Evolutionary conservation across 2,797 vertebrate genomes (phyloP), one percentile per base, ranked within the genome.

Genomic region (Petrocephalus sullivani): DNA sequence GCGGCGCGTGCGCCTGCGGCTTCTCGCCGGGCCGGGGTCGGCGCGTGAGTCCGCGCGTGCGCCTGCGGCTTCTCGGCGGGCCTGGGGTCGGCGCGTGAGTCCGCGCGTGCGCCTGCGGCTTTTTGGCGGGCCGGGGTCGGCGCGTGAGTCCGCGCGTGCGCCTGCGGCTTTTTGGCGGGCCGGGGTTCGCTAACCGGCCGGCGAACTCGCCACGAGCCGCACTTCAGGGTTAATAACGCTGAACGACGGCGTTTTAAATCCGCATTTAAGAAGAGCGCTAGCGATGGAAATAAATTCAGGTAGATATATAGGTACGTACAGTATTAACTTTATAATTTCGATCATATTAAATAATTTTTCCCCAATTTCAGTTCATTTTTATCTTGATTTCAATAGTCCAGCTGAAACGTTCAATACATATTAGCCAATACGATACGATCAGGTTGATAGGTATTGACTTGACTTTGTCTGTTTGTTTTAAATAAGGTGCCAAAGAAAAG

Each of bases 401-500:
- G 16, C 41, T 78, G 33, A 41, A 46, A 78, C 14, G 41, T 78
- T 78, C 3, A 2, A 46, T 46, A 41, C 16, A 67, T 46, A 75
- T 75, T 75, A 41, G 16, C 33, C 23, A 9, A 64, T 64, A 64
- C 23, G 3, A 67, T 21, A 7, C 37, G 16, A 37, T 41, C 37
- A 75, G 14, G 6, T 41, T 41, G 28, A 41, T 41, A 19, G 14
- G 67, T 41, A 41, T 75, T 75, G 23, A 41, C 28, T 41, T 75
- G 14, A 4, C 6, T 64, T 23, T 46, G 14, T 64, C 78, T 87
- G 23, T 86, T 6, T 87, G 16, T 46, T 41, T 3, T 57, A 49
- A n/a, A 33, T 2, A 84, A 90, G 89, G 82, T 86, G 58, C 85
- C 56, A 90, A 88, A 82, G 87, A 87, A 71, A 88, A 89, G 67